Evolutionary conservation across 2,113 vertebrate genomes (phyloP), one percentile per base, ranked within the genome.

Genomic region (Zeus faber): DNA sequence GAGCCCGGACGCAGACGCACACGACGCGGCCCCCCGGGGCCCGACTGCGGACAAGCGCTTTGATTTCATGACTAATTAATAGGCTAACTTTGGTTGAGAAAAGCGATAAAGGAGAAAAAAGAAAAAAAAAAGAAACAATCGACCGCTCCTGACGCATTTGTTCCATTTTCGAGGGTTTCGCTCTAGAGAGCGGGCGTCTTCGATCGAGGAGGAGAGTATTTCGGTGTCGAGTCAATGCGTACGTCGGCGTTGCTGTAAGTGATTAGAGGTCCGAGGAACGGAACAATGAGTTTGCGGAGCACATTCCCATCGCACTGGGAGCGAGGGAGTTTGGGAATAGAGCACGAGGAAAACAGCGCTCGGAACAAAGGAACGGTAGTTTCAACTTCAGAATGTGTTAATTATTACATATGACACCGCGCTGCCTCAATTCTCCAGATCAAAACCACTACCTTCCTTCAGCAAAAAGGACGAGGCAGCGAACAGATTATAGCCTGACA

Each of bases 11-110:
- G 18, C 16, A 62, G 70, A 76, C 47, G 22, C n/a, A 14, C 10
- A 41, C 21, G 21, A 25, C 46, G 16, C 48, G 3, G 17, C 25
- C 16, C 39, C 60, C 29, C 20, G 51, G 27, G 18, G 37, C 6
- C 25, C 52, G n/a, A 22, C 31, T 54, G 31, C 4, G 18, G 17
- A 40, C 8, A 2, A 9, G 20, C 27, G 60, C 56, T 74, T 56
- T 58, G 53, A 63, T 70, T 70, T 39, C 24, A 56, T 64, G 6
- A 16, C 47, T 63, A 54, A 80, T 78, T 62, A 70, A 72, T 58
- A 9, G 54, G 41, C 31, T 6, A 46, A 22, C 57, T 70, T 61
- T 63, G 48, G 21, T 44, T 55, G 39, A 63, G 56, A 61, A 62
- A 50, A 48, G 21, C 33, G 46, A 62, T 47, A 39, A 63, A 20